Conservation (phyloP, 2,113 vertebrate genomes). For the Tupaia chinensis region DNA sequence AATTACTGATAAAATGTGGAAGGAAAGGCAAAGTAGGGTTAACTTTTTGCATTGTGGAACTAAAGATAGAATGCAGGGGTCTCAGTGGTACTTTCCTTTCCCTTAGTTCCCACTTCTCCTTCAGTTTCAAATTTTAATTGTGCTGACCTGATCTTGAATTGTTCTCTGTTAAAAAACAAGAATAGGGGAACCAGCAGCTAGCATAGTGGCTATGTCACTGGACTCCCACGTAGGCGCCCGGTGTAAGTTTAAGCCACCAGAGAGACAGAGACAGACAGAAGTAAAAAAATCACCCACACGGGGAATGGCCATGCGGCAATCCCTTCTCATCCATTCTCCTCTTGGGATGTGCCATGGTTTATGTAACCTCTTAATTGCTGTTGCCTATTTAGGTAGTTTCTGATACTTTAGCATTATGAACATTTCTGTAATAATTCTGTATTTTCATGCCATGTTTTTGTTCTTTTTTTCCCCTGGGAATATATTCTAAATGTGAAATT, state of each 20-base stretch:
- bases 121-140: not conserved
- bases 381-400: not conserved
- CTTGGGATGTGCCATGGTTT: not conserved
- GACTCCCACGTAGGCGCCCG: too few species aligned
- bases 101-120: not conserved
- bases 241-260: too few species aligned
- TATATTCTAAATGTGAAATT: slow-evolving; percentile 43
- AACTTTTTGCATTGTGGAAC: not conserved
- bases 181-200: not conserved
- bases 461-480: not conserved
- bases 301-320: too few species aligned
- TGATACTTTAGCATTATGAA: not conserved
- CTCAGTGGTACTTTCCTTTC: not conserved
- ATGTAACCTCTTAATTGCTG: not conserved
- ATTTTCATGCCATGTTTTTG: not conserved
- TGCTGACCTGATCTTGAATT: not conserved
- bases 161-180: not conserved
- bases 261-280: too few species aligned
- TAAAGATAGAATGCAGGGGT: not conserved
- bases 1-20: not conserved
- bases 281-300: too few species aligned
- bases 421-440: not conserved
- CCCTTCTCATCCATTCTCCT: too few species aligned
- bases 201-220: too few species aligned
- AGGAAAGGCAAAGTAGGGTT: not conserved